Evolutionary conservation across 2,888 invertebrate species (phyloP), one percentile per base, ranked within the genome.

Genomic region (Sabatieria punctata): DNA sequence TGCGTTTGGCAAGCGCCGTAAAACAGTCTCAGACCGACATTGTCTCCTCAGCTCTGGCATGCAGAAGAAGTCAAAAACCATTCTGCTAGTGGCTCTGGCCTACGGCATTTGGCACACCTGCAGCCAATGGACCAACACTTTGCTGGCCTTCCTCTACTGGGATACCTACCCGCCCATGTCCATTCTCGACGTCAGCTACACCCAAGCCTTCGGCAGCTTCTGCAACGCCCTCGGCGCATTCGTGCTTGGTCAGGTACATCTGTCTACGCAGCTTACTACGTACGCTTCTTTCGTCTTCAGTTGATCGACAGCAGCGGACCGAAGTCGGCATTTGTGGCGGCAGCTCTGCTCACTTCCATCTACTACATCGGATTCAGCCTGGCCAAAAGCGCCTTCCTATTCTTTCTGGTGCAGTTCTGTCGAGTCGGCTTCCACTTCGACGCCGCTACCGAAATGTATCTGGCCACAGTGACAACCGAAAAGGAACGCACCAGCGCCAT

Each of bases 111-210:
- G 63, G 63, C 60, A 62, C 51, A 54, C 60, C 43, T 60, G 59
- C 11, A 61, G 60, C 15, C 61, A 63, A 46, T 63, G 63, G 63
- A 61, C 60, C 15, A 60, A 58, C 24, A 63, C 61, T 2, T 52
- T 63, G 19, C 49, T 63, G 26, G 58, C 63, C 15, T 64, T 62
- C 51, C 52, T 63, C 3, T 63, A 64, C 51, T 63, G 63, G 63
- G 60, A 64, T 51, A 63, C 61, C 19, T 52, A 45, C 22, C 57
- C 58, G 44, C 23, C 35, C 25, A 56, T 63, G 54, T 57, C 58
- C 33, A 61, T 64, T 46, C 55, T 61, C 15, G 60, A 63, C 48
- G 49, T 63, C 26, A 57, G 60, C 33, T 62, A 63, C 49, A 58
- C 61, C 37, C 63, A 63, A 46, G 58, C 63, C 4, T 61, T 63